These are phyloP conservation scores for Drosophila kurseongensis DNA, from an alignment of 1,140 invertebrate genomes.

Conservation along the genomic window DNA sequence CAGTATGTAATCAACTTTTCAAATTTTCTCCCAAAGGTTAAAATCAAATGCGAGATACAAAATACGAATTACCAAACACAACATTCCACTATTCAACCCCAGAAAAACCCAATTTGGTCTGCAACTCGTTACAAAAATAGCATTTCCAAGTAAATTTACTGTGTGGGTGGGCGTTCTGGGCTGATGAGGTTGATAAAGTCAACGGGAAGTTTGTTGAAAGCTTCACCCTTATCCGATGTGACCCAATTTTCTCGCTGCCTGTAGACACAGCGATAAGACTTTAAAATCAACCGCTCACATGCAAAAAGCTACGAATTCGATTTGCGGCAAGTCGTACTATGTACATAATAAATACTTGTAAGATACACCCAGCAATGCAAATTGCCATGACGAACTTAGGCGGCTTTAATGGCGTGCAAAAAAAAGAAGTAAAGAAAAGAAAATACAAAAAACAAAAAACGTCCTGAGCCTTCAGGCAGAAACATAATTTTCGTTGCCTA, in stretches of 20 bases:
- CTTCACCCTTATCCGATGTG: slow-evolving; percentile 55
- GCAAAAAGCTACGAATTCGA: slow-evolving; percentile 47
- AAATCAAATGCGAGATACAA: slow-evolving; percentile 46
- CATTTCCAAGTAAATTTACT: slow-evolving; percentile 27
- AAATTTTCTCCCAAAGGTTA: slow-evolving; percentile 42
- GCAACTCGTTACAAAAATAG: slow-evolving; percentile 42
- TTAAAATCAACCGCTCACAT: slow-evolving; percentile 39
- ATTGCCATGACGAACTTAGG: slow-evolving; percentile 66
- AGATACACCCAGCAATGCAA: slow-evolving; percentile 24
- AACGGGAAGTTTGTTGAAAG: slow-evolving; percentile 42
- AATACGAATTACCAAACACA: slow-evolving; percentile 5
- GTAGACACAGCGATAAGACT: slow-evolving; percentile 59
- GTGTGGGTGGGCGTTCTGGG: neutral
- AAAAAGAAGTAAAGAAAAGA: neutral
- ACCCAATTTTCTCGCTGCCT: slow-evolving; percentile 61
- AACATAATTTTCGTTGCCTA: slow-evolving; percentile 62
- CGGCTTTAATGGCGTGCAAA: slow-evolving; percentile 68
- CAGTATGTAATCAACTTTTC: slow-evolving; percentile 73
- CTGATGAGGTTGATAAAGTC: slow-evolving; percentile 49
- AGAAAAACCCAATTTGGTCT: slow-evolving; percentile 31
- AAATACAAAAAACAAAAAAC: neutral
- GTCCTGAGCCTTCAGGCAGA: slow-evolving; percentile 29
- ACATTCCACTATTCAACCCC: slow-evolving; percentile 15
- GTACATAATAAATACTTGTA: neutral
- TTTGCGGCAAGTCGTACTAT: slow-evolving; percentile 8